Evolutionary conservation across 2,888 invertebrate species (phyloP).

Genomic region (Eumacrocentrus americanus): DNA sequence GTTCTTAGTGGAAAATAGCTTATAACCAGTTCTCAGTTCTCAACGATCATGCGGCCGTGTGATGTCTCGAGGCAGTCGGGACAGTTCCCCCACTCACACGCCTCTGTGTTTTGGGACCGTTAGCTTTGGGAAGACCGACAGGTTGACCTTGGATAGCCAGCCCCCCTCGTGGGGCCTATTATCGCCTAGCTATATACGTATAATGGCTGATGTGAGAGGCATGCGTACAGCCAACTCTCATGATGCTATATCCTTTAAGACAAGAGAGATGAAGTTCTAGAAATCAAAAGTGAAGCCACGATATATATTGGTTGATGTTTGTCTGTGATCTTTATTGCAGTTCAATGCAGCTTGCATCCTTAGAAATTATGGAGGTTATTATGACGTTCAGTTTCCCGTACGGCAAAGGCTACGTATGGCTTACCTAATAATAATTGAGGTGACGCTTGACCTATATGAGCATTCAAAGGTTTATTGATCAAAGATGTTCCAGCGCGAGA

Average conservation of each 20-base stretch:
- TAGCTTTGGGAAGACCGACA: conserved; percentile 50
- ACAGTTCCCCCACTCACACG: not conserved
- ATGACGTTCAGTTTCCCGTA: too few relatives aligned
- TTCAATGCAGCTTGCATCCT: too few relatives aligned
- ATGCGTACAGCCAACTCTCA: conserved; percentile 10
- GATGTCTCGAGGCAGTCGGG: conserved; percentile 4
- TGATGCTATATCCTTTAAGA: not conserved
- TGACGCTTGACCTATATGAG: too few relatives aligned
- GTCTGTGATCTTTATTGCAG: too few relatives aligned
- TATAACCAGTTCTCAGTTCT: conserved; percentile 41
- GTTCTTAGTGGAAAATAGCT: conserved; percentile 40
- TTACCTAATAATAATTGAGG: too few relatives aligned
- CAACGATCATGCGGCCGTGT: conserved; percentile 16
- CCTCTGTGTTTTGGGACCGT: conserved; percentile 31
- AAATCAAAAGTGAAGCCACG: too few relatives aligned
- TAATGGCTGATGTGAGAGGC: conserved; percentile 51
- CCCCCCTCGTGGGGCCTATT: conserved; percentile 41
- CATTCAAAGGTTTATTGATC: too few relatives aligned
- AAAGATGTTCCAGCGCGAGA: too few relatives aligned
- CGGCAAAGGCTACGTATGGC: too few relatives aligned
- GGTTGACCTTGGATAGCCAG: conserved; percentile 52
- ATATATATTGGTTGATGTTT: too few relatives aligned
- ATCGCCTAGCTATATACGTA: conserved; percentile 43
- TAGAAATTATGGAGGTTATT: too few relatives aligned
- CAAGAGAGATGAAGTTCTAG: too few relatives aligned